A percentile compares a stretch with the other conserved stretches of the same genome.
Conservation (phyloP, 2,113 vertebrate species). For the Elephas maximus region DNA sequence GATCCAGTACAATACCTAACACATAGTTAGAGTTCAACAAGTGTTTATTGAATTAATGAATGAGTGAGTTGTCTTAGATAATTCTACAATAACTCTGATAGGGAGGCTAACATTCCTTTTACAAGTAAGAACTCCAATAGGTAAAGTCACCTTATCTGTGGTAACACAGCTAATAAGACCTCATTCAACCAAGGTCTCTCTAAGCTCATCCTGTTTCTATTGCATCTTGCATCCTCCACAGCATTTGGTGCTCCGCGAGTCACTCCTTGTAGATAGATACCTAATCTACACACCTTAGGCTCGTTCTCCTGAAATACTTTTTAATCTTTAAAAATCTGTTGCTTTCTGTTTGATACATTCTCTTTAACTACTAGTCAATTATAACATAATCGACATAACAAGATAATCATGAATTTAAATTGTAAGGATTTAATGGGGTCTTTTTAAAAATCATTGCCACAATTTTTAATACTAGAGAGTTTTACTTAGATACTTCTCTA, state of each 20-base stretch:
- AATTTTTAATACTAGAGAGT: not conserved
- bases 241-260: not conserved
- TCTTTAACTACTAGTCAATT: not conserved
- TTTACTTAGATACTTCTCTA: not conserved
- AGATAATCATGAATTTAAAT: not conserved
- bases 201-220: not conserved
- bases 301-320: not conserved
- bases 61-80: not conserved
- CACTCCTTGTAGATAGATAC: not conserved
- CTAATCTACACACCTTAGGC: not conserved
- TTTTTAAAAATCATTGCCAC: not conserved
- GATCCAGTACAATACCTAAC: not conserved
- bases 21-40: not conserved
- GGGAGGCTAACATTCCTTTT: not conserved
- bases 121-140: not conserved
- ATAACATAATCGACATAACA: not conserved
- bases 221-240: not conserved
- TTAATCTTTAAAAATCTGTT: not conserved
- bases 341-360: not conserved
- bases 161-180: not conserved
- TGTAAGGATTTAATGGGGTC: not conserved
- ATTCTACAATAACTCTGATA: not conserved
- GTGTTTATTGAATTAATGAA: not conserved
- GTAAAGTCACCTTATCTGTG: not conserved
- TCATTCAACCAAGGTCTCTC: not conserved